A percentile compares a stretch with the other conserved stretches of the same genome.
Conservation (phyloP, 2,113 vertebrate species). For the Ibidorhyncha struthersii region DNA sequence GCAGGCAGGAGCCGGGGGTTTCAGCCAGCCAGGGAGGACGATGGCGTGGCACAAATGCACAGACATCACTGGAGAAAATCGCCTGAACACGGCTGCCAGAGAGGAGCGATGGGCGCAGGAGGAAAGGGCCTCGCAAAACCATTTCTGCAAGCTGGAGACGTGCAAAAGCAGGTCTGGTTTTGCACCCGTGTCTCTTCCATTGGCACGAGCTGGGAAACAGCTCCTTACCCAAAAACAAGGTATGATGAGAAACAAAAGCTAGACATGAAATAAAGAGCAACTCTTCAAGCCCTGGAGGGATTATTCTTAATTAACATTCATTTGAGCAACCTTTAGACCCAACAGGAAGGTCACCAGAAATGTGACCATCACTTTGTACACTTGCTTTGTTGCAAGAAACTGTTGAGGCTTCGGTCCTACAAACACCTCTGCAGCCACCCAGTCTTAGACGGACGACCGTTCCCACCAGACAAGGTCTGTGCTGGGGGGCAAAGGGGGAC, state of each 20-base stretch:
- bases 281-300: background rate
- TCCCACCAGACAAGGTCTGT: background rate
- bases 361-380: rapidly evolving
- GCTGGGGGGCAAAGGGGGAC: too few species aligned
- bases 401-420: background rate
- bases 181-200: rapidly evolving
- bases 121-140: background rate
- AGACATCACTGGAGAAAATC: background rate
- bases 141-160: background rate
- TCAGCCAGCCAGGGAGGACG: background rate
- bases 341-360: background rate
- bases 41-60: rapidly evolving
- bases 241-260: background rate
- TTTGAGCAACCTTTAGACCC: background rate
- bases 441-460: rapidly evolving
- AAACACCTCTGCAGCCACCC: background rate
- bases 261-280: background rate
- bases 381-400: background rate
- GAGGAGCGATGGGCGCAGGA: rapidly evolving
- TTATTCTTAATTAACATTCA: background rate
- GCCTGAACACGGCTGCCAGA: background rate
- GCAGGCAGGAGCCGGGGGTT: background rate
- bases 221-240: background rate
- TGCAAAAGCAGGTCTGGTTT: background rate
- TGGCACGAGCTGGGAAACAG: background rate